Percentiles rank a stretch among this genome's conserved stretches.
These are phyloP conservation scores for Dendrolimus kikuchii DNA, from an alignment of 1,140 invertebrate species.

Conservation along the genomic window DNA sequence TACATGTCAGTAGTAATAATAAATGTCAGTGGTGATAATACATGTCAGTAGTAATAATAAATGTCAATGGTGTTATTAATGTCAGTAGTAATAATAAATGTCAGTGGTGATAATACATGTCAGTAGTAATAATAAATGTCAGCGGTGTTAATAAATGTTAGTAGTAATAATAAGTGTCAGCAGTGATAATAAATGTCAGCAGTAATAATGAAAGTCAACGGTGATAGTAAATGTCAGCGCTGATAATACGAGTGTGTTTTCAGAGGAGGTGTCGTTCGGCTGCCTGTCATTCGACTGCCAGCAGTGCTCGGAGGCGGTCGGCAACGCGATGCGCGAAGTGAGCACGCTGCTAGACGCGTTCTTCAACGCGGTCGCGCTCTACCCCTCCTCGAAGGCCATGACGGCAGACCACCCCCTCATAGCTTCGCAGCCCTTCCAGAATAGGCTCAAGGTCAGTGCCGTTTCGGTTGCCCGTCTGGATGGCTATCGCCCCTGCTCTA, in stretches of 20 bases:
- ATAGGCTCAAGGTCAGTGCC: slow-evolving; percentile 40
- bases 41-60: no score
- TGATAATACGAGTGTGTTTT: neutral
- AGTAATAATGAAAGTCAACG: no score
- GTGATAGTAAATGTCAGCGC: neutral
- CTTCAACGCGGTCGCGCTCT: slow-evolving; percentile 85
- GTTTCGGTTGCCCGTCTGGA: neutral
- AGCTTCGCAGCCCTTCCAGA: slow-evolving; percentile 35
- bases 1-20: neutral
- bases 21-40: no score
- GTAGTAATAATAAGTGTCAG: no score
- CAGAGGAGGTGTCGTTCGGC: slow-evolving; percentile 27
- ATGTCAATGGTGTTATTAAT: no score
- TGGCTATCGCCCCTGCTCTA: no score
- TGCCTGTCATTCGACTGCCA: slow-evolving; percentile 83
- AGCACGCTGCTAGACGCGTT: slow-evolving; percentile 80
- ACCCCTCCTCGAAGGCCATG: slow-evolving; percentile 88
- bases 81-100: no score
- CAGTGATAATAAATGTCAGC: no score
- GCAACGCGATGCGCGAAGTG: slow-evolving; percentile 82
- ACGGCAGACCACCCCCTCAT: slow-evolving; percentile 80
- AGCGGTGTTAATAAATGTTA: no score
- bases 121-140: no score
- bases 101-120: no score
- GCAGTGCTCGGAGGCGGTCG: slow-evolving; percentile 78